A percentile compares a stretch with the other conserved stretches of the same genome.
These are phyloP conservation scores for Euglossa dilemma DNA, from an alignment of 1,140 invertebrate species.

Conservation along the genomic window DNA sequence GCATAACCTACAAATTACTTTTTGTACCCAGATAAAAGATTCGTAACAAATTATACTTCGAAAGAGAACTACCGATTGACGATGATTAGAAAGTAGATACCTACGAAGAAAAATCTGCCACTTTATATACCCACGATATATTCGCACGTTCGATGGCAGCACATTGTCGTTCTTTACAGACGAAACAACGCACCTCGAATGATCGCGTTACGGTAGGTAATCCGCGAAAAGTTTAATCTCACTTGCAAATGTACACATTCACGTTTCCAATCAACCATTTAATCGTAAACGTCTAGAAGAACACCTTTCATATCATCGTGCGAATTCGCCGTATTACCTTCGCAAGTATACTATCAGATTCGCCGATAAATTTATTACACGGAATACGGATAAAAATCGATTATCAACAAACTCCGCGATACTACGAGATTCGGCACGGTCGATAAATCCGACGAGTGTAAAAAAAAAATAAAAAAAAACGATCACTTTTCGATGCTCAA, in stretches of 20 bases:
- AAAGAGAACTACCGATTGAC: background rate
- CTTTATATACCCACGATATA: background rate
- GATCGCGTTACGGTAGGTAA: conserved; percentile 18
- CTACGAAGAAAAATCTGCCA: background rate
- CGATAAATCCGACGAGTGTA: background rate
- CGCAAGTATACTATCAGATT: too few relatives aligned
- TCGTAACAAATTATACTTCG: background rate
- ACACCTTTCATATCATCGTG: background rate
- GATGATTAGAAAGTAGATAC: too few relatives aligned
- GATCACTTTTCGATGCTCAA: background rate
- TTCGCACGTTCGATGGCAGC: background rate
- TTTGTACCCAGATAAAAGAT: too few relatives aligned
- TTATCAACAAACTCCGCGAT: background rate
- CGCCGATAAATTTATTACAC: too few relatives aligned
- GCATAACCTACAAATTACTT: background rate
- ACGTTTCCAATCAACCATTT: background rate
- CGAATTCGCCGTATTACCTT: too few relatives aligned
- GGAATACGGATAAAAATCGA: background rate
- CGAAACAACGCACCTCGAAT: conserved; percentile 31
- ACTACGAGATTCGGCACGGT: background rate
- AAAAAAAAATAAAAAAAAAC: background rate
- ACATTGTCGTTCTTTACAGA: background rate
- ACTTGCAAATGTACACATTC: conserved; percentile 45
- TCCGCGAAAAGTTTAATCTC: conserved; percentile 22
- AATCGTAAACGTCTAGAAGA: background rate